Base-by-base conservation (phyloP, 2,888 invertebrate species). In the Pterobdella sp. region DNA sequence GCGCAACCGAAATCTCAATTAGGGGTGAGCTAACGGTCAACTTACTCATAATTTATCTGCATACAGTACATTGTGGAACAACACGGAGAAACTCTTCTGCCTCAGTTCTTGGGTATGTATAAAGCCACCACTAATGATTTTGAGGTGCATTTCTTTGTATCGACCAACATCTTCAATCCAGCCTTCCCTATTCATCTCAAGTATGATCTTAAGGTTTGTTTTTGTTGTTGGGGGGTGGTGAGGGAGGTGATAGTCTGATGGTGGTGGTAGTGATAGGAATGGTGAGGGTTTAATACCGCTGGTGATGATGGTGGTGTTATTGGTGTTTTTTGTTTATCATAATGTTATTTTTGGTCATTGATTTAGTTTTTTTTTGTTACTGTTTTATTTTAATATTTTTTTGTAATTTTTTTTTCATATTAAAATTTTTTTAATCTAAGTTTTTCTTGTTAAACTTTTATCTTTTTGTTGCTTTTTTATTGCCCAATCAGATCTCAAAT, bases 91-190 rank as follows among this genome's bases (percentile, higher is more conserved):
- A 98, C 98, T 0, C 87, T 98, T 73, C 87, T 98, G 82, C 98
- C 98, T 0, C 98, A 99, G 84, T 98, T 97, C 86, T 87, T 98
- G 79, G 97, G 96, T 80, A 93, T 98, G 92, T 98, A 97, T 85
- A 89, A 98, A 80, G 86, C 98, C 79, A 98, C 97, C 0, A 96
- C 98, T 72, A 97, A 98, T 85, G 95, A 94, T 79, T 79, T 80
- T 10, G 97, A 97, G 83, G 93, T 94, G 81, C 97, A 97, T 85
- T 89, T 95, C 80, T 92, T 94, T 74, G 94, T 97, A 69, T 97
- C 94, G 87, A 88, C 96, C 80, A 97, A 97, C 83, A 80, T 84
- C 68, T 84, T 84, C 79, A 82, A 83, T 75, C 84, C 84, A 7
- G 79, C 93, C 82, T 88, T 95, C 77, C 90, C 90, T 78, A 92